Evolutionary conservation across 2,888 invertebrate genomes (phyloP), one percentile per base, ranked within the genome.

Genomic region (Euplexia lucipara): DNA sequence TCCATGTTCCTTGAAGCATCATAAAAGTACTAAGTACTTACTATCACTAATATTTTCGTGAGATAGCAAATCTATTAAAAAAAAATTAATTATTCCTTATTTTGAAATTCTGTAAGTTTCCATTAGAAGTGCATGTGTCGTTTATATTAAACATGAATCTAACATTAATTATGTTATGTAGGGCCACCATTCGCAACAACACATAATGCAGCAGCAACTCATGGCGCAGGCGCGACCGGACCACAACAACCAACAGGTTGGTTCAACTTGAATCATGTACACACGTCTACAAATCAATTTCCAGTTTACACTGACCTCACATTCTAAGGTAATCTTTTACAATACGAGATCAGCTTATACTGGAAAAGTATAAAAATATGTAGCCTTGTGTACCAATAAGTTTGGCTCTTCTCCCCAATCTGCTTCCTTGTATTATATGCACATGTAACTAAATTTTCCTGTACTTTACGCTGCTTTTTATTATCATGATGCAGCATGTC

Each of bases 141-240:
- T 39, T 8, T 18, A 8, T 8, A 18, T 41, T 30, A n/a, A 16
- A 58, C 9, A 1, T 0, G 1, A 14, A 18, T 71, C 10, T 63
- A 49, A 54, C 5, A 30, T 14, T 10, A 44, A 9, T 1, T 75
- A 70, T 73, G 67, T 65, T 83, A 32, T 73, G 41, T 84, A 94
- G 93, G 91, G 91, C 26, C 95, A 95, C 75, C 96, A 96, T 78
- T 90, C 96, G 16, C 96, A 96, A 77, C 92, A 96, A 75, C 96
- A 95, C 70, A 88, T 96, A 69, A 91, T 94, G 86, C 96, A 96
- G 74, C 96, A 96, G 63, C 95, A 95, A 76, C 83, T 95, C 8
- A 92, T 95, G 92, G 83, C 91, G n/a, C 79, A 91, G 10, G 71
- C 91, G 10, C 86, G 94, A 2, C 92, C 90, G 1, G 95, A 95